These are phyloP conservation scores for Oreohelix idahoensis DNA, from an alignment of 1,140 invertebrate species.

Conservation along the genomic window DNA sequence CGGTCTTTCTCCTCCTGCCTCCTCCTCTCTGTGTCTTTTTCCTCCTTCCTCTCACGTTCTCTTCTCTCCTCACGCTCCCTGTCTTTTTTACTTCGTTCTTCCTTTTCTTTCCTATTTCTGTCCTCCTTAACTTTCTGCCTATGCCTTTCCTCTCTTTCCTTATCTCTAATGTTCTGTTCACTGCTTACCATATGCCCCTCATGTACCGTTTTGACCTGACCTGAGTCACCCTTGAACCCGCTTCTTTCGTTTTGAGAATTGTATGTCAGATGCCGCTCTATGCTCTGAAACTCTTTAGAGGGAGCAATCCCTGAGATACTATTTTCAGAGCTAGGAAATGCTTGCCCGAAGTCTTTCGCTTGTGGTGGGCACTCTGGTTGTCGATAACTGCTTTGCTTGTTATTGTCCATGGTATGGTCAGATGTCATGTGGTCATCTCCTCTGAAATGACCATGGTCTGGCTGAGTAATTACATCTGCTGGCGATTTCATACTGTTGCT, in stretches of 20 bases:
- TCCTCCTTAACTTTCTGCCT: conserved; percentile 31
- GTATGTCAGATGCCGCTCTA: neutral
- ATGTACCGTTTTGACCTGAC: neutral
- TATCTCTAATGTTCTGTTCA: neutral
- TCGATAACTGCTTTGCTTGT: neutral
- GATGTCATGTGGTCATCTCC: neutral
- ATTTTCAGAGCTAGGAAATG: neutral
- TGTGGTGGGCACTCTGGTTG: neutral
- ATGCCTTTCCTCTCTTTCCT: conserved; percentile 14
- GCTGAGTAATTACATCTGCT: neutral
- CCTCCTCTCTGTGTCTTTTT: conserved; percentile 33
- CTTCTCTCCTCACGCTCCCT: conserved; percentile 35
- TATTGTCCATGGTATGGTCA: neutral
- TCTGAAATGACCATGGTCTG: neutral
- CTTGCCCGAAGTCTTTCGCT: neutral
- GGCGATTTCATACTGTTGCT: neutral
- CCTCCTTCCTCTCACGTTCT: conserved; percentile 28
- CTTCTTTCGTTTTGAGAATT: neutral
- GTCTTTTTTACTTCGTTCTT: conserved; percentile 28
- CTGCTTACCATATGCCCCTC: neutral
- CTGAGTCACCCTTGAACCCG: neutral
- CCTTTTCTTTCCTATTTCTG: conserved; percentile 22
- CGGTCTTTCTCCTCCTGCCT: conserved; percentile 30
- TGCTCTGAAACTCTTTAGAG: conserved; percentile 8
- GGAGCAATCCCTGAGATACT: neutral